These are phyloP conservation scores for Leptodirus hochenwartii DNA, from an alignment of 2,888 invertebrate species.

Conservation along the genomic window DNA sequence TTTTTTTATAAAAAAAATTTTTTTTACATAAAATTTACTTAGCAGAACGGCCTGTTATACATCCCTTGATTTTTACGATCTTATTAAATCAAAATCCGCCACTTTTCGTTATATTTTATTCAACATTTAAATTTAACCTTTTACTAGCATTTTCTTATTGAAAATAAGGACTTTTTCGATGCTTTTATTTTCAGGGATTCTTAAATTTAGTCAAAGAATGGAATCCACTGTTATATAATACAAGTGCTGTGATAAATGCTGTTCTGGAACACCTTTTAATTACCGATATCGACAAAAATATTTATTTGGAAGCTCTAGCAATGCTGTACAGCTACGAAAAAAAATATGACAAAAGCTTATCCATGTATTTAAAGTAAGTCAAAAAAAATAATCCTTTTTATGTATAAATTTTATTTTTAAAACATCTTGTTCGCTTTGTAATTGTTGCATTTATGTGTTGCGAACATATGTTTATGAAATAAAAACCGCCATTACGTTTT, in stretches of 20 bases:
- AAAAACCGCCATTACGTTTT: too few relatives aligned
- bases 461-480: too few relatives aligned
- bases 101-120: too few relatives aligned
- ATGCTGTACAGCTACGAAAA: constrained; percentile 74
- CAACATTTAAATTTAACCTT: constrained; percentile 4
- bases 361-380: constrained; percentile 68
- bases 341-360: constrained; percentile 80
- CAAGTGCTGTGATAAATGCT: constrained; percentile 68
- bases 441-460: constrained; percentile 4
- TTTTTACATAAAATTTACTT: too few relatives aligned
- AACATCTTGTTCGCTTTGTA: not conserved
- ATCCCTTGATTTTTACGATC: too few relatives aligned
- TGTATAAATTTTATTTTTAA: not conserved
- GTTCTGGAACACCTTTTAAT: constrained; percentile 62
- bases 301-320: constrained; percentile 73
- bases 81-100: too few relatives aligned
- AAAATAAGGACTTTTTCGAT: not conserved
- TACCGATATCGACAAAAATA: constrained; percentile 49
- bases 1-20: too few relatives aligned
- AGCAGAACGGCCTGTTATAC: not conserved
- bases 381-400: not conserved
- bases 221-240: constrained; percentile 69
- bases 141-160: constrained; percentile 1
- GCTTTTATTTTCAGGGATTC: constrained; percentile 40
- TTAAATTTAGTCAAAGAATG: constrained; percentile 72